These are phyloP conservation scores for Aspidiotus rigidus DNA, from an alignment of 2,888 invertebrate species.

Conservation along the genomic window DNA sequence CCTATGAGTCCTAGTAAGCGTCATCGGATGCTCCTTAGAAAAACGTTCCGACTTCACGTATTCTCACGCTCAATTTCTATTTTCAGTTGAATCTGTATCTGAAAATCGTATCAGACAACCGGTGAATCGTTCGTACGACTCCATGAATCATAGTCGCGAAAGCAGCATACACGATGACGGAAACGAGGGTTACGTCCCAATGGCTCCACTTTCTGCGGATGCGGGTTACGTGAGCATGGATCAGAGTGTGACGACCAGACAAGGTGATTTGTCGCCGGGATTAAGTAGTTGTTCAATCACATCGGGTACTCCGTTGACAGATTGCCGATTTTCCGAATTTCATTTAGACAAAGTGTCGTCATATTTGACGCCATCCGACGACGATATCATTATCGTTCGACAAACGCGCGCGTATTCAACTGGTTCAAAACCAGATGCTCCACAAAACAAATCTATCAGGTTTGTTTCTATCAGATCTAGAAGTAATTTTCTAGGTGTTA, in stretches of 20 bases:
- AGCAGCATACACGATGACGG: slow-evolving; percentile 52
- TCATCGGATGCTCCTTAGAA: neutral
- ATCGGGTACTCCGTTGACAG: slow-evolving; percentile 73
- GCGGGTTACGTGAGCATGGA: slow-evolving; percentile 57
- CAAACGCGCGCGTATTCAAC: slow-evolving; percentile 77
- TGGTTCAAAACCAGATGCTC: slow-evolving; percentile 62
- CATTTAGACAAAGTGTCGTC: slow-evolving; percentile 71
- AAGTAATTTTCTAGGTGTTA: neutral
- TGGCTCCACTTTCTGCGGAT: slow-evolving; percentile 52
- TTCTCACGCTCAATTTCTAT: neutral
- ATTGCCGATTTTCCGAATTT: slow-evolving; percentile 65
- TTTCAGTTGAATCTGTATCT: slow-evolving; percentile 22
- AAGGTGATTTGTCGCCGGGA: slow-evolving; percentile 47
- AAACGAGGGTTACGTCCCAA: slow-evolving; percentile 55
- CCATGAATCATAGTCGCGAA: slow-evolving; percentile 50
- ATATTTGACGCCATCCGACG: slow-evolving; percentile 56
- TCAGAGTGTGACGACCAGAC: slow-evolving; percentile 40
- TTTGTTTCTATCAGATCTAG: slow-evolving; percentile 23
- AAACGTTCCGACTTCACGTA: neutral
- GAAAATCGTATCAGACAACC: slow-evolving; percentile 25
- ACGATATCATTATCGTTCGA: slow-evolving; percentile 50
- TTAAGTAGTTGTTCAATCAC: slow-evolving; percentile 65
- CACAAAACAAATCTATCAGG: slow-evolving; percentile 38
- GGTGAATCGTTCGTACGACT: slow-evolving; percentile 23
- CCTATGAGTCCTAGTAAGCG: slow-evolving; percentile 47